Percentiles rank a stretch among this genome's conserved stretches.
Conservation (phyloP, 1,140 invertebrate genomes). For the Zaprionus capensis region DNA sequence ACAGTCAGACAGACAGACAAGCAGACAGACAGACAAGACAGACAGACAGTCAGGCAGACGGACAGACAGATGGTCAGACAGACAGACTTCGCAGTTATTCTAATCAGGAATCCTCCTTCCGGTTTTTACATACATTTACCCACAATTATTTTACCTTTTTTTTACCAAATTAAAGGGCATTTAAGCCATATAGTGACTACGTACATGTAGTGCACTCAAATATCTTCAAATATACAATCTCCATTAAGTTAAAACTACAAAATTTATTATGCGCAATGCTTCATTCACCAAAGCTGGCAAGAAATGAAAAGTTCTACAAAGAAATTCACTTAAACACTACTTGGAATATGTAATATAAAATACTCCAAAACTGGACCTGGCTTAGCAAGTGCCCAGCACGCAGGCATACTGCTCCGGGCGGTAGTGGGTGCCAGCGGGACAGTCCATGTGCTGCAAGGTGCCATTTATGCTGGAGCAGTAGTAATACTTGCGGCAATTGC, state of each 20-base stretch:
- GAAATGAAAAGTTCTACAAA: not conserved
- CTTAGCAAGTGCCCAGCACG: conserved; percentile 59
- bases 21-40: too few relatives aligned
- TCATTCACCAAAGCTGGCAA: not conserved
- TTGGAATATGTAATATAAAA: not conserved
- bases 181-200: not conserved
- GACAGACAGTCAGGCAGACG: too few relatives aligned
- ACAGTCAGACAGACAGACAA: too few relatives aligned
- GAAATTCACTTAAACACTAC: conserved; percentile 14
- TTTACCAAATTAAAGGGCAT: not conserved
- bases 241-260: not conserved
- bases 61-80: too few relatives aligned
- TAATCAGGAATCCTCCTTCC: too few relatives aligned
- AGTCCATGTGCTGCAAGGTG: conserved; percentile 56
- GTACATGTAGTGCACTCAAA: not conserved
- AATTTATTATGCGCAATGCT: not conserved
- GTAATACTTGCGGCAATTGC: conserved; percentile 75
- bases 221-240: not conserved
- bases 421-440: conserved; percentile 69
- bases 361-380: not conserved
- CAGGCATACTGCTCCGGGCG: conserved; percentile 55
- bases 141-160: too few relatives aligned
- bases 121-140: too few relatives aligned
- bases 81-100: too few relatives aligned
- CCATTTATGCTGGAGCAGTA: conserved; percentile 74